Evolutionary conservation across 2,888 invertebrate genomes (phyloP).

Genomic region (Brachyopa scutellaris): DNA sequence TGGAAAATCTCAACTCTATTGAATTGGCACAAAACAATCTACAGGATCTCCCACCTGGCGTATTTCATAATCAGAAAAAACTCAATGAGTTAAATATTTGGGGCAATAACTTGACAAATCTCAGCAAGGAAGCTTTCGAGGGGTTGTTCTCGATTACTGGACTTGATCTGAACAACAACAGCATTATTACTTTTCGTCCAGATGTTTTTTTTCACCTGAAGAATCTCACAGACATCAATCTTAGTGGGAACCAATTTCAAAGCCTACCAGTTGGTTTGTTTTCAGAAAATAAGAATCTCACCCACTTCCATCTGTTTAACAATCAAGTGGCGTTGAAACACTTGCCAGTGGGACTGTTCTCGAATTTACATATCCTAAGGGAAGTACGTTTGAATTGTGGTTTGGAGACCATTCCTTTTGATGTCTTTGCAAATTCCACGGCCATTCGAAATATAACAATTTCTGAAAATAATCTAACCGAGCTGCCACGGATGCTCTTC

Average conservation of each 20-base stretch:
- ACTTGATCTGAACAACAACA: constrained; percentile 87
- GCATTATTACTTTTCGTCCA: constrained; percentile 84
- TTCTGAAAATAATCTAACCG: constrained; percentile 83
- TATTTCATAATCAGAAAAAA: constrained; percentile 85
- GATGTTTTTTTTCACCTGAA: constrained; percentile 85
- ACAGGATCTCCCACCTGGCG: constrained; percentile 84
- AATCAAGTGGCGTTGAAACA: constrained; percentile 84
- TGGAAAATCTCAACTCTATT: constrained; percentile 84
- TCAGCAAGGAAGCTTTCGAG: constrained; percentile 85
- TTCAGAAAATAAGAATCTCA: constrained; percentile 83
- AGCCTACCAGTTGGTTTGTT: constrained; percentile 85
- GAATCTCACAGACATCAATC: constrained; percentile 85
- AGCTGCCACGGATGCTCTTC: constrained; percentile 85
- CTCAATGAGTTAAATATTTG: constrained; percentile 86
- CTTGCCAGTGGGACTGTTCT: constrained; percentile 85
- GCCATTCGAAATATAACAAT: constrained; percentile 85
- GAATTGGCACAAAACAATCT: constrained; percentile 88
- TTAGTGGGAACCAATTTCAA: constrained; percentile 87
- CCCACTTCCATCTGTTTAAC: constrained; percentile 83
- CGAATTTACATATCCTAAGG: constrained; percentile 84
- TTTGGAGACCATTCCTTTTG: constrained; percentile 84
- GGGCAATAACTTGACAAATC: constrained; percentile 86
- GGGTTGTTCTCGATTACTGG: constrained; percentile 85
- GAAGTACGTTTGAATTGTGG: constrained; percentile 84
- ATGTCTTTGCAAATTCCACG: constrained; percentile 85